Conservation (phyloP, 1,140 invertebrate species). For the Polypedilum vanderplanki region DNA sequence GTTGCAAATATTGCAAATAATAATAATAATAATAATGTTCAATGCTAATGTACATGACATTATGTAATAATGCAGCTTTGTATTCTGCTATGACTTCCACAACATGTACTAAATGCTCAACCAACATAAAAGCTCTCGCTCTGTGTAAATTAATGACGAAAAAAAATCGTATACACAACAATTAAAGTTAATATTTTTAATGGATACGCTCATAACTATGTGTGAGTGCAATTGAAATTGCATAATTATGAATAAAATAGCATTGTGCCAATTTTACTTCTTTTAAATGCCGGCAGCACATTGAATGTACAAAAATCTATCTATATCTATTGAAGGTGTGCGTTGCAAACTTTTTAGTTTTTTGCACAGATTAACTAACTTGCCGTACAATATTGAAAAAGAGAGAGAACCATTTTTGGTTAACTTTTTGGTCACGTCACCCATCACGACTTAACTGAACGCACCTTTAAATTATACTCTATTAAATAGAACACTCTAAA, state of each 20-base stretch:
- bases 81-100: slow-evolving; percentile 3
- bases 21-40: not conserved
- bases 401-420: not conserved
- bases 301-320: not conserved
- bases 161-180: not conserved
- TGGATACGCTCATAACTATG: not conserved
- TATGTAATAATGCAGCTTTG: not conserved
- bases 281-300: not conserved
- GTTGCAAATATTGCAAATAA: slow-evolving; percentile 2
- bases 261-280: not conserved
- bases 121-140: slow-evolving; percentile 7
- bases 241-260: slow-evolving; percentile 14
- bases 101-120: slow-evolving; percentile 12
- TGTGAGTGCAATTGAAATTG: not conserved
- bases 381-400: not conserved
- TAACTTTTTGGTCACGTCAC: slow-evolving; percentile 9
- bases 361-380: slow-evolving; percentile 5
- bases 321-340: not conserved
- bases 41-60: not conserved
- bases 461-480: too few relatives aligned
- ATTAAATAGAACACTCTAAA: not conserved
- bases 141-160: slow-evolving; percentile 18
- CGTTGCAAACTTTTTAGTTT: not conserved
- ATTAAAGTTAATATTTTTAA: not conserved
- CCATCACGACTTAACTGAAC: too few relatives aligned